Base-by-base conservation (phyloP, 2,797 vertebrate genomes). In the Trachops cirrhosus region DNA sequence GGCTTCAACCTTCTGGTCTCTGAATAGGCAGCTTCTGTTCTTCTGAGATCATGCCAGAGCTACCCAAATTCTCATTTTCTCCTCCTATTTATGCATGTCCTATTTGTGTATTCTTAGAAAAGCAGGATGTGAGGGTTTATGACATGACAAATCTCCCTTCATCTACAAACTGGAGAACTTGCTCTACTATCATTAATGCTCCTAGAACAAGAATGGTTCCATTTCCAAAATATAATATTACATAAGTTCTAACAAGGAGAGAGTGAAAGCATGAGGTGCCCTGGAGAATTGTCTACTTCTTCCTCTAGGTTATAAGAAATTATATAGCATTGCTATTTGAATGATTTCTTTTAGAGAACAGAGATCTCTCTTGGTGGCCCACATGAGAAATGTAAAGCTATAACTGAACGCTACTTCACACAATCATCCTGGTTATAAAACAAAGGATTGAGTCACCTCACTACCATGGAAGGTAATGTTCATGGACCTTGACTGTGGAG, bases 251-350 rank as follows among this genome's bases (percentile, higher is more conserved):
- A 89, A 19, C 11, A 22, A 86, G 14, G 32, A 92, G 41, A 86
- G 34, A 88, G 50, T 57, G 39, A 71, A 75, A 9, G 5, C 6
- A n/a, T 37, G 7, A 70, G 18, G 29, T 95, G 8, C 67, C 12
- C 15, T 73, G 50, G 34, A 83, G 64, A 93, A 79, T 87, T 87
- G 57, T 62, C 86, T 64, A n/a, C 34, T 11, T 91, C 12, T 74
- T 83, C 67, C 50, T 86, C 5, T 80, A 80, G 62, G 59, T 91
- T 94, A 44, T 89, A 37, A 71, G 68, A 94, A 86, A 86, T 77
- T 37, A 37, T 50, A 15, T 15, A 50, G 50, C 12, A 70, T 90
- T 34, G 34, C 37, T 93, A 59, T 44, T 90, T 83, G 37, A 74
- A 74, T 59, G 68, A 22, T 78, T 95, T 85, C 50, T 88, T 94